Conservation (phyloP, 1,140 invertebrate species). For the Drosophila mayri region DNA sequence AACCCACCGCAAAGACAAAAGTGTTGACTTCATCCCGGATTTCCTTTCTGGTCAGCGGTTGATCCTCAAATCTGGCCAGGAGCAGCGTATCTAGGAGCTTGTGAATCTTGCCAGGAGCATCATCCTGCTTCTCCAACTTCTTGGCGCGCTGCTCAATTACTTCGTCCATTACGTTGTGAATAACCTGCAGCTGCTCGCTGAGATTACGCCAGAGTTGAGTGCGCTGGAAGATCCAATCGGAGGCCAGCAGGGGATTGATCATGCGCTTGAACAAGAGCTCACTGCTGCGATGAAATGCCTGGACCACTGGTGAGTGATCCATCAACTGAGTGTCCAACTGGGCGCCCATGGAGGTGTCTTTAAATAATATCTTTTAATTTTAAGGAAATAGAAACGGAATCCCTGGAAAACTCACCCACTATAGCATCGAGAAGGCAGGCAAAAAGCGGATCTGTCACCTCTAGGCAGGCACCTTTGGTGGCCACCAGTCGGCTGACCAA, state of each 20-base stretch:
- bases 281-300: slow-evolving; percentile 64
- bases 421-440: slow-evolving; percentile 76
- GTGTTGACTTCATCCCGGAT: slow-evolving; percentile 79
- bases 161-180: slow-evolving; percentile 64
- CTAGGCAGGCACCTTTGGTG: slow-evolving; percentile 28
- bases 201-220: slow-evolving; percentile 60
- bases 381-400: background rate
- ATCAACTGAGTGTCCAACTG: slow-evolving; percentile 56
- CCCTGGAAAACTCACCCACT: slow-evolving; percentile 49
- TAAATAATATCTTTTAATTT: background rate
- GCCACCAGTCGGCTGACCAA: slow-evolving; percentile 45
- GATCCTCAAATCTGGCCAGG: slow-evolving; percentile 41
- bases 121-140: slow-evolving; percentile 5
- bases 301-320: slow-evolving; percentile 46
- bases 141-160: slow-evolving; percentile 56
- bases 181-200: slow-evolving; percentile 49
- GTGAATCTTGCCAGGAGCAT: background rate
- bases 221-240: slow-evolving; percentile 64
- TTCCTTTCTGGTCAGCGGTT: slow-evolving; percentile 45
- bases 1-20: slow-evolving; percentile 75
- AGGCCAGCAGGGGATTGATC: slow-evolving; percentile 72
- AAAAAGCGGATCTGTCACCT: slow-evolving; percentile 71
- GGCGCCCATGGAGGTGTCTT: slow-evolving; percentile 78
- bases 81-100: slow-evolving; percentile 71
- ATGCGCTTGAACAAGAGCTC: slow-evolving; percentile 76